A percentile compares a stretch with the other conserved stretches of the same genome.
These are phyloP conservation scores for Hippasteria phrygiana DNA, from an alignment of 53 echinoderm and acorn worm genomes.

Conservation along the genomic window DNA sequence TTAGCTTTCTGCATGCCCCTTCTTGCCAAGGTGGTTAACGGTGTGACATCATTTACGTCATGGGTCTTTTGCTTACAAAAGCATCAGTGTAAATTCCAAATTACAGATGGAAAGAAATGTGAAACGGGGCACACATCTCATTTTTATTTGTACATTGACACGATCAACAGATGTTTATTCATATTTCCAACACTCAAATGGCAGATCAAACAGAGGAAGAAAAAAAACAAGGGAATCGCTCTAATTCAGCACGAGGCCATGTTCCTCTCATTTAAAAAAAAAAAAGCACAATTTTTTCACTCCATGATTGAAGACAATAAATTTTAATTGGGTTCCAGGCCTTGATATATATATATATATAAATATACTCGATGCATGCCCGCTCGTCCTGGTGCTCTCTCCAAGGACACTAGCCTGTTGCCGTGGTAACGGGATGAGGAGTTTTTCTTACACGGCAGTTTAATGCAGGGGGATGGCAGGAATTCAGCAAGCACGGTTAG, in stretches of 20 bases:
- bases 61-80: no score
- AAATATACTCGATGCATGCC: background rate
- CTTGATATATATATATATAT: no score
- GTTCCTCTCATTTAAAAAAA: background rate
- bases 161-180: background rate
- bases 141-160: background rate
- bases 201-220: background rate
- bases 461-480: background rate
- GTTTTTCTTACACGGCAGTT: background rate
- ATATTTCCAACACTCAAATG: conserved; percentile 34
- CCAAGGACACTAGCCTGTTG: background rate
- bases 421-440: background rate
- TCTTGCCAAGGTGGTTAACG: no score
- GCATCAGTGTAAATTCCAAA: no score
- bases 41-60: background rate
- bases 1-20: no score
- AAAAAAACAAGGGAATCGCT: background rate
- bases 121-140: background rate
- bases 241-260: background rate
- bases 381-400: background rate
- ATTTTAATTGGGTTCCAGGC: background rate
- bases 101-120: no score
- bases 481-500: background rate
- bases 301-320: background rate
- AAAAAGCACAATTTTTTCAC: background rate